Evolutionary conservation across 2,113 vertebrate species (phyloP).

Genomic region (Cheirogaleus medius): DNA sequence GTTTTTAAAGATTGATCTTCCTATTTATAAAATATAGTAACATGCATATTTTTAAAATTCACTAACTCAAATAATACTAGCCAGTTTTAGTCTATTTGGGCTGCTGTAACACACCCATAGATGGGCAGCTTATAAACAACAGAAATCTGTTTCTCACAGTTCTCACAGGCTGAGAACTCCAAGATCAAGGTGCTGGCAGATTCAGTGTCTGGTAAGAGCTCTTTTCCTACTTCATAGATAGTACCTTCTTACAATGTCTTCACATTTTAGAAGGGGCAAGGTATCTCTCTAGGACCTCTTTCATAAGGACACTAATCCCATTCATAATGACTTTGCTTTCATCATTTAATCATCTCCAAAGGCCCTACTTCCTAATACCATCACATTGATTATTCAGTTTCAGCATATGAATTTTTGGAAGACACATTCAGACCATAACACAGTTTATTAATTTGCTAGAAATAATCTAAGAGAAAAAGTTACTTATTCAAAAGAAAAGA

Average conservation of each 20-base stretch:
- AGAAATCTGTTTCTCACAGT: neutral
- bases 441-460: neutral
- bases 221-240: neutral
- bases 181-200: neutral
- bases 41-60: neutral
- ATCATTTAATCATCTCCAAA: no score
- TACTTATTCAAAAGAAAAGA: neutral
- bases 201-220: neutral
- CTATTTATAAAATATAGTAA: neutral
- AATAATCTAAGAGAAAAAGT: neutral
- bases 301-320: neutral
- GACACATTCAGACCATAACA: neutral
- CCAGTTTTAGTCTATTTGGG: neutral
- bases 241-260: fast-evolving
- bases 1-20: neutral
- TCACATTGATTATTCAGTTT: no score
- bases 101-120: neutral
- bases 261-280: neutral
- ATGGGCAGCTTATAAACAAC: neutral
- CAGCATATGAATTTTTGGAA: neutral
- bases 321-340: no score
- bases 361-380: neutral
- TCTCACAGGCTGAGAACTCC: neutral
- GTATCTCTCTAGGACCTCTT: no score
- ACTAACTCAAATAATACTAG: neutral